Evolutionary conservation across 2,797 vertebrate species (phyloP), one percentile per base, ranked within the genome.

Genomic region (Moxostoma hubbsi): DNA sequence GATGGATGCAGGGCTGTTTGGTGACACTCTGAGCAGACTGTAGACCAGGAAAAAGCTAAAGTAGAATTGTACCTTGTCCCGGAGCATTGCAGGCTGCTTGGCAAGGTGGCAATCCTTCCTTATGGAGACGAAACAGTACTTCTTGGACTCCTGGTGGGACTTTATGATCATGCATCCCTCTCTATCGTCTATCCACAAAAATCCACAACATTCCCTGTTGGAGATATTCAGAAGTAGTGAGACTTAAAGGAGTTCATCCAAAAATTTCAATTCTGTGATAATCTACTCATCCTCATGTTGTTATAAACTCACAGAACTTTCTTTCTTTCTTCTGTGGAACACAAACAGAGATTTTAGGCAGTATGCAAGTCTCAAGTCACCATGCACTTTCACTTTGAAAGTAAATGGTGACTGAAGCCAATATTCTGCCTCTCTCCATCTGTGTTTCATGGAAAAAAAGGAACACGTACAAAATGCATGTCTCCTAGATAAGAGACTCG

Each of bases 31-130:
- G 13, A 92, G 86, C 85, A 95, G 85, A 88, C 95, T 96, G 91
- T 96, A 96, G 57, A 97, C 96, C 83, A 97, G 90, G 89, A 97
- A 96, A 89, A 95, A 97, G 61, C 93, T 93, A 81, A 97, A 97
- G 87, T 95, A 92, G 91, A 97, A 96, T 88, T 92, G 94, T 81
- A 96, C 92, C 77, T 94, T 93, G 89, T 97, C 94, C 73, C 89
- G 89, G 0, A 91, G 88, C 9, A 92, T 89, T 0, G 88, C 91
- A 0, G 94, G 94, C 86, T 89, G 92, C 92, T 96, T 86, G 72
- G 94, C 95, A 43, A 97, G 87, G 80, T 91, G 71, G 83, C 95
- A 96, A 90, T 97, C 95, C 0, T 93, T 95, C 47, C 91, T 93
- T 73, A 89, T 92, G 11, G 90, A 92, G 67, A 96, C 95, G 71